Base-by-base conservation (phyloP, 2,888 invertebrate genomes). In the Drosophila crucigera region DNA sequence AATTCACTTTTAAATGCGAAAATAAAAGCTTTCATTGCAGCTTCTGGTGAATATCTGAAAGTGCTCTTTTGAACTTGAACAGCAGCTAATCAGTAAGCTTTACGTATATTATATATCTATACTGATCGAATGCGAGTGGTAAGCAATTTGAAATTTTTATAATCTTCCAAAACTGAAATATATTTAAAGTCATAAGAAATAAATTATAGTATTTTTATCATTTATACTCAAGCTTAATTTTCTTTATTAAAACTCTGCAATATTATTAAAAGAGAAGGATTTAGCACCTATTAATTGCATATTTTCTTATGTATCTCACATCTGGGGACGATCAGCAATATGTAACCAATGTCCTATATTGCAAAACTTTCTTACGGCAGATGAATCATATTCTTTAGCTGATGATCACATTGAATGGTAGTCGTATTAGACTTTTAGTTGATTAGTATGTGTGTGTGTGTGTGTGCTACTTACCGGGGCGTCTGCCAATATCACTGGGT, bases 401-500 rank as follows among this genome's bases (percentile, higher is more conserved):
- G 47, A 14, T 59, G 53, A 59, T 47, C 35, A 49, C 53, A 60
- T 56, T 71, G 28, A 25, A 58, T 41, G 58, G 55, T 77, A 68
- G 56, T 71, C 59, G 68, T 68, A 73, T 79, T 70, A 73, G 62
- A 56, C 68, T 80, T 82, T 76, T 90, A 91, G 90, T 91, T 41
- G 70, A 64, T 89, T 85, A 82, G 84, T 80, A 47, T 25, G 93
- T 93, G 31, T 68, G 93, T 93, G 30, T 93, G 30, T 68, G 41
- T 30, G 41, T 22, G n/a, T 14, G 19, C 2, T 43, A 89, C 90
- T 91, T 90, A 92, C 92, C 77, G 59, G 91, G 91, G 28, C 92
- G 87, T 58, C 94, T 89, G 68, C 94, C 93, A 31, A 88, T 73
- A 54, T 94, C 94, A 49, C 89, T 87, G 82, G 94, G 94, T 37